Evolutionary conservation across 1,140 invertebrate genomes (phyloP), one percentile per base, ranked within the genome.

Genomic region (Popillia japonica): DNA sequence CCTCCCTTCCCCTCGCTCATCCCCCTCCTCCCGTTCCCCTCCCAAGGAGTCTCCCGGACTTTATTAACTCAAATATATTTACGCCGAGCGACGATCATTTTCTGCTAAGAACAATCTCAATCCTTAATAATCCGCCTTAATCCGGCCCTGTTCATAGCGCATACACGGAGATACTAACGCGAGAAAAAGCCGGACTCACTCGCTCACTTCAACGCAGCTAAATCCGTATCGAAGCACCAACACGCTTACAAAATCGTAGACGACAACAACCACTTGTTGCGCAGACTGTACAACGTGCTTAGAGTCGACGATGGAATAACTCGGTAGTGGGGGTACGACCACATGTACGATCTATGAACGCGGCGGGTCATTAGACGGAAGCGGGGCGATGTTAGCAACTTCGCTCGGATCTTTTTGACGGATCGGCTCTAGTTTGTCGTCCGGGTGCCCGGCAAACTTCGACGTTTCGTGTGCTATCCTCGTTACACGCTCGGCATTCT

Each of bases 401-500:
- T 74, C 23, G 40, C 72, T 40, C 6, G n/a, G 72, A 14, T 74
- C 40, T 48, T 74, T 72, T 74, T 74, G 42, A 42, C 42, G 72
- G 72, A 74, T 42, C 20, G 42, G n/a, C 41, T 74, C 72, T 74
- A 74, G 72, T 74, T 74, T 74, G 72, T 74, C 17, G 72, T 74
- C 40, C 20, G 34, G 20, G 72, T 40, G 72, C 61, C n/a, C 11
- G 14, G 14, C 7, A 48, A 10, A 17, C 17, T 55, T 55, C 48
- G 48, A 6, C 14, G 48, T 48, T 48, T 48, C 48, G 48, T n/a
- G n/a, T 55, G 27, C 27, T 34, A 34, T 34, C 27, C 27, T 34
- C 27, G 27, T 34, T 34, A 34, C 27, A 34, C 27, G 27, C 27
- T 34, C 27, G 27, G 27, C 27, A 55, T 55, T 55, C 17, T 55